Conservation (phyloP, 2,113 vertebrate species). For the Geococcyx californianus region DNA sequence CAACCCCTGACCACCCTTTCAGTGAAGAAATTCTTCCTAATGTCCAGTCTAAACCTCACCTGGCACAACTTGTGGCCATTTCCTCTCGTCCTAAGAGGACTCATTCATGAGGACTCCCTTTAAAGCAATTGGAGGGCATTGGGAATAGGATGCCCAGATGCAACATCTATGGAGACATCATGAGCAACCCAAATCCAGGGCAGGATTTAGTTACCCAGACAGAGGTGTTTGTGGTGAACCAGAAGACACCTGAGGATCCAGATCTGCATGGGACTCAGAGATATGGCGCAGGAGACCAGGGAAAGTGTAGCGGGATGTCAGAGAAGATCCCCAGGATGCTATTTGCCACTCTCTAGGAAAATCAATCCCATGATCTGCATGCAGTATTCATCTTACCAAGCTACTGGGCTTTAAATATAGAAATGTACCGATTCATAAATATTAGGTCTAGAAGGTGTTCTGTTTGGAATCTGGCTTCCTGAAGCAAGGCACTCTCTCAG, state of each 20-base stretch:
- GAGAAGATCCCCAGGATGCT: not conserved
- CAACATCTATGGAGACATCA: not conserved
- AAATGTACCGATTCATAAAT: not conserved
- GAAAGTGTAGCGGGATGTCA: not conserved
- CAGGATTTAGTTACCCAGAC: not conserved
- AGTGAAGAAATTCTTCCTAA: no score
- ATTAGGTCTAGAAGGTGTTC: not conserved
- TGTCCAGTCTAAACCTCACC: no score
- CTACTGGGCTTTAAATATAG: not conserved
- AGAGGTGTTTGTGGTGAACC: not conserved
- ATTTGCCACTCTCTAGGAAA: not conserved
- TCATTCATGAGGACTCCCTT: not conserved
- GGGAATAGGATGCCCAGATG: not conserved
- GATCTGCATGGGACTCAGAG: not conserved
- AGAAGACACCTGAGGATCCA: not conserved
- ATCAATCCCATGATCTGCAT: not conserved
- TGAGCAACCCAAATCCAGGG: not conserved
- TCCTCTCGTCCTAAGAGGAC: no score
- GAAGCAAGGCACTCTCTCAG: not conserved
- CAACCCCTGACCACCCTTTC: no score
- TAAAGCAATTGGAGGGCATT: accelerated
- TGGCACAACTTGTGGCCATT: no score
- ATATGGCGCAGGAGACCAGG: not conserved
- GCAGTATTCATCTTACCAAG: not conserved
- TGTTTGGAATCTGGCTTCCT: not conserved